Evolutionary conservation across 1,140 invertebrate species (phyloP).

Genomic region (Nixonia krombeini): DNA sequence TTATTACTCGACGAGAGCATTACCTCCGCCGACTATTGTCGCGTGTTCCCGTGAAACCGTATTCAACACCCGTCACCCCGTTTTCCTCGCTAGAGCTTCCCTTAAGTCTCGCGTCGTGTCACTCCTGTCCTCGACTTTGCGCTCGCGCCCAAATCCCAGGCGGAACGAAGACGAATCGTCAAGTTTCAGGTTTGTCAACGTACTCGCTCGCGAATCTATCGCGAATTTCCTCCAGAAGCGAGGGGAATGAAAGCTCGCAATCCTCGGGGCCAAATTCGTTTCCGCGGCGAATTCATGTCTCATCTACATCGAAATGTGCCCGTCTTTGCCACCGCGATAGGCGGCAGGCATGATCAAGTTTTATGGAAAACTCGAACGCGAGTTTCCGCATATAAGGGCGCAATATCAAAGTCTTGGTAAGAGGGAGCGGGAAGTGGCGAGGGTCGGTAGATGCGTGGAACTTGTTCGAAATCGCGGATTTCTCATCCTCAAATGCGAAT

Average conservation of each 20-base stretch:
- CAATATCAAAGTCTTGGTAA: neutral
- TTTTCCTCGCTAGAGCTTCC: neutral
- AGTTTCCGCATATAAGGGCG: conserved; percentile 15
- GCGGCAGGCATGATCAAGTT: conserved; percentile 26
- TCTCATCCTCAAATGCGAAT: neutral
- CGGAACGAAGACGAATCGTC: conserved; percentile 29
- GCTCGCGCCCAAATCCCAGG: conserved; percentile 7
- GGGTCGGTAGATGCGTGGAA: neutral
- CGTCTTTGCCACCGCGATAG: conserved; percentile 15
- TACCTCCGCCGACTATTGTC: conserved; percentile 23
- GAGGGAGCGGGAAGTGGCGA: neutral
- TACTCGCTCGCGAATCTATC: neutral
- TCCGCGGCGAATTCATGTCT: conserved; percentile 30
- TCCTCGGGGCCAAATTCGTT: conserved; percentile 15
- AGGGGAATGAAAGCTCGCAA: conserved; percentile 1
- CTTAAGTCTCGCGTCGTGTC: neutral
- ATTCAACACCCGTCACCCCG: too few relatives aligned
- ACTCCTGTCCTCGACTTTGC: conserved; percentile 18
- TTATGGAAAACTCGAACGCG: conserved; percentile 19
- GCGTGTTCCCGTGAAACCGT: conserved; percentile 14
- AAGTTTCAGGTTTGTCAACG: conserved; percentile 1
- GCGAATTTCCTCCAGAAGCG: neutral
- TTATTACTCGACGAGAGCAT: conserved; percentile 51
- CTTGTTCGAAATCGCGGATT: neutral
- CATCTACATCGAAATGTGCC: conserved; percentile 38